Evolutionary conservation across 1,140 invertebrate genomes (phyloP), one percentile per base, ranked within the genome.

Genomic region (Coptotermes formosanus): DNA sequence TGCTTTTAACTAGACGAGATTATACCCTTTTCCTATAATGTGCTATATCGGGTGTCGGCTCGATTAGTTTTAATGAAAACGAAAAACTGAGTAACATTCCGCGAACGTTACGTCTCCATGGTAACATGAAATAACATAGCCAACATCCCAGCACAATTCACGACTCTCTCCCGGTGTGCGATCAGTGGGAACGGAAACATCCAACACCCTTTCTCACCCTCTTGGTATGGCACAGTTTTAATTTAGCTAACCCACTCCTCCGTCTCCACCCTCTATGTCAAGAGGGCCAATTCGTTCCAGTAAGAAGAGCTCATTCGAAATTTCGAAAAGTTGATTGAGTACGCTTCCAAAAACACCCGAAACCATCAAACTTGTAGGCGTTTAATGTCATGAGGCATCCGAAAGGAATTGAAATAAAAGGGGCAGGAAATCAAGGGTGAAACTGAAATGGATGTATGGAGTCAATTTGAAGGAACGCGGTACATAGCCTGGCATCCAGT

Each of bases 1-100:
- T 75, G 64, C 64, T 75, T 75, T 75, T 75, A 75, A 75, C 64
- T 30, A 75, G 25, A 75, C 7, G 64, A 25, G 64, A 75, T 75
- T 75, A 75, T 75, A 75, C 64, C 64, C 59, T 75, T 75, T 75
- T 75, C 64, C 64, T 75, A 75, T 75, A 75, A 75, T 75, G 64
- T 30, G 64, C 64, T 75, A 75, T 75, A 75, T 75, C 64, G 64
- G 64, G 64, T 75, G 64, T 75, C 64, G 64, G 64, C 64, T 75
- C 64, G 64, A 75, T 75, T 75, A 75, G 64, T 30, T 75, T 75
- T 75, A 75, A 75, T 75, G 64, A 75, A 75, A 75, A 75, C 64
- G 64, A 75, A 75, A 25, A 75, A 75, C n/a, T 75, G 64, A 75
- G 30, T 75, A 75, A 30, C 64, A 75, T 75, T 75, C 64, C 64